Evolutionary conservation across 1,140 invertebrate species (phyloP).

Genomic region (Drosophila lowei): DNA sequence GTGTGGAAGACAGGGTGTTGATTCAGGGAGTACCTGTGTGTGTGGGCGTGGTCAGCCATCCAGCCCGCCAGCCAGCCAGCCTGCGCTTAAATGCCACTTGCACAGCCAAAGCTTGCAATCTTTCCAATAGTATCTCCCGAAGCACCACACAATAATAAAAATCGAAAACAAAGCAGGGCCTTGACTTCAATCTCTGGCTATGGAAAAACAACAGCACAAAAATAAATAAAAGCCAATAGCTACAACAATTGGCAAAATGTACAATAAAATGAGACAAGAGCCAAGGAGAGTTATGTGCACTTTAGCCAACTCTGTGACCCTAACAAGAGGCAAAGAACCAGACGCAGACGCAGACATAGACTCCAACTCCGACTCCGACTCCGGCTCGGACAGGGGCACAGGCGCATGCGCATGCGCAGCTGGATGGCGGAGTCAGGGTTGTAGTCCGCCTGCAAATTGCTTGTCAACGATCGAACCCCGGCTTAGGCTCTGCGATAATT

Average conservation of each 20-base stretch:
- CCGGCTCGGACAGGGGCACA: background rate
- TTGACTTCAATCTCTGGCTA: conserved; percentile 61
- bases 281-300: conserved; percentile 69
- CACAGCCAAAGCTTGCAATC: conserved; percentile 14
- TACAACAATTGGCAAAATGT: conserved; percentile 69
- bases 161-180: conserved; percentile 71
- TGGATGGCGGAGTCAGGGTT: conserved; percentile 40
- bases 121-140: conserved; percentile 33
- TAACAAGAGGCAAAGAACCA: conserved; percentile 17
- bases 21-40: conserved; percentile 25
- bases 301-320: conserved; percentile 65
- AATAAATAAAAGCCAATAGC: conserved; percentile 40
- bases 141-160: conserved; percentile 25
- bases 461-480: conserved; percentile 70
- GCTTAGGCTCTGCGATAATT: conserved; percentile 50
- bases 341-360: conserved; percentile 14
- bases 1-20: conserved; percentile 29
- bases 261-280: conserved; percentile 76
- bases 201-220: conserved; percentile 4
- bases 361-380: conserved; percentile 9
- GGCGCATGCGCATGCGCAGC: conserved; percentile 26
- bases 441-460: conserved; percentile 63
- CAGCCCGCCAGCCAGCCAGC: background rate
- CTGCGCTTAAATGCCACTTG: conserved; percentile 63
- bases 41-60: conserved; percentile 16